These are phyloP conservation scores for Apocrypta bakeri DNA, from an alignment of 1,140 invertebrate species.

Conservation along the genomic window DNA sequence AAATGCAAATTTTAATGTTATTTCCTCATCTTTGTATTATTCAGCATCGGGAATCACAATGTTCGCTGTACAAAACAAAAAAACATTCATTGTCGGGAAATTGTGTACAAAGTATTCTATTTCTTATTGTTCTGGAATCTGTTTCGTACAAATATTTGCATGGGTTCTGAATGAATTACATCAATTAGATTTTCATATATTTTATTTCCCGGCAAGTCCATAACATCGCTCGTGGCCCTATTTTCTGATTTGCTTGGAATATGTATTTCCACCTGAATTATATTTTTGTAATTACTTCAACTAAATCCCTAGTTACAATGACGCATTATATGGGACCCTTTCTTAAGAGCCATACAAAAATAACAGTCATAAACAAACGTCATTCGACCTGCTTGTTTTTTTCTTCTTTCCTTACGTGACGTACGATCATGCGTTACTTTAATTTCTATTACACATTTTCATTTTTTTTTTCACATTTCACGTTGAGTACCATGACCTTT, in stretches of 20 bases:
- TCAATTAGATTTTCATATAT: slow-evolving; percentile 37
- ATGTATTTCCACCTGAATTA: slow-evolving; percentile 32
- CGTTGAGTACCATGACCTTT: slow-evolving; percentile 45
- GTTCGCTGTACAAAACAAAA: slow-evolving; percentile 70
- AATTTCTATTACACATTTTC: slow-evolving; percentile 42
- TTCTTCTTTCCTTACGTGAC: slow-evolving; percentile 34
- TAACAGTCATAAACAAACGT: slow-evolving; percentile 69
- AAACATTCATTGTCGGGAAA: slow-evolving; percentile 65
- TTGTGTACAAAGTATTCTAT: slow-evolving; percentile 58
- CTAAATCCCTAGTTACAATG: slow-evolving; percentile 63
- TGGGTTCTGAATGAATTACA: slow-evolving; percentile 4
- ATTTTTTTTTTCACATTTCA: slow-evolving; percentile 22
- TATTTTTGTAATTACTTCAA: slow-evolving; percentile 53
- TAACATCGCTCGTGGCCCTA: slow-evolving; percentile 55
- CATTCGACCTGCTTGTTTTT: slow-evolving; percentile 50
- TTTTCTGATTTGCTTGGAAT: slow-evolving; percentile 31
- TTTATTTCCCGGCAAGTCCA: slow-evolving; percentile 49
- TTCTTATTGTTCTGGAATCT: slow-evolving; percentile 48
- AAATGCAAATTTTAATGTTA: slow-evolving; percentile 25
- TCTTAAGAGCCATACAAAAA: slow-evolving; percentile 66
- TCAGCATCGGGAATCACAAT: slow-evolving; percentile 64
- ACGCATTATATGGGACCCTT: slow-evolving; percentile 60
- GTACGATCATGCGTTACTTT: slow-evolving; percentile 54
- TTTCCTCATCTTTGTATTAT: slow-evolving; percentile 48
- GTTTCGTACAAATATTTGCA: slow-evolving; percentile 52